These are phyloP conservation scores for Limnephilus marmoratus DNA, from an alignment of 2,888 invertebrate genomes.

Conservation along the genomic window DNA sequence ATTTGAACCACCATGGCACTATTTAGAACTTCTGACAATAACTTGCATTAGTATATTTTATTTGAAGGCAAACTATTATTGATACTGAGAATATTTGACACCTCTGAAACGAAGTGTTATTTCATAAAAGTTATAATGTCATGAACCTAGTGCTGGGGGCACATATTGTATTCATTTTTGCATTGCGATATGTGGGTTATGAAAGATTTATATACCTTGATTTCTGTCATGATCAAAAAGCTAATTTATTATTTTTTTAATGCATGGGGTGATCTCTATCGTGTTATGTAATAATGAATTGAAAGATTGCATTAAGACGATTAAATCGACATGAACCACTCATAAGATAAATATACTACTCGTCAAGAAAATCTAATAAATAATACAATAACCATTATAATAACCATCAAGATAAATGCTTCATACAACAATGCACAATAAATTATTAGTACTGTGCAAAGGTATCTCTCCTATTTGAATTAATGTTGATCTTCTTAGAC, in stretches of 20 bases:
- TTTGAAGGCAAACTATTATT: background rate
- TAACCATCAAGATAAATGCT: background rate
- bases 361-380: background rate
- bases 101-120: background rate
- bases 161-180: background rate
- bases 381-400: background rate
- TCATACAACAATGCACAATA: background rate
- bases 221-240: background rate
- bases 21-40: background rate
- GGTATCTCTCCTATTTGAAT: background rate
- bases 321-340: background rate
- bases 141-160: background rate
- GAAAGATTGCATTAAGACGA: background rate
- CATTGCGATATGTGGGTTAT: background rate
- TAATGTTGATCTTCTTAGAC: background rate
- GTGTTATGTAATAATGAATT: slow-evolving; percentile 8
- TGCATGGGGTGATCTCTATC: slow-evolving; percentile 20
- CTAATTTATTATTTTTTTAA: slow-evolving; percentile 27
- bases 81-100: background rate
- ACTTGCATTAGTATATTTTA: background rate
- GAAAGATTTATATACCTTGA: background rate
- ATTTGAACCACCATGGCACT: background rate
- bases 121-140: no score
- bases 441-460: background rate
- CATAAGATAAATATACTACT: background rate